Evolutionary conservation across 2,113 vertebrate species (phyloP), one percentile per base, ranked within the genome.

Genomic region (Indicator indicator): DNA sequence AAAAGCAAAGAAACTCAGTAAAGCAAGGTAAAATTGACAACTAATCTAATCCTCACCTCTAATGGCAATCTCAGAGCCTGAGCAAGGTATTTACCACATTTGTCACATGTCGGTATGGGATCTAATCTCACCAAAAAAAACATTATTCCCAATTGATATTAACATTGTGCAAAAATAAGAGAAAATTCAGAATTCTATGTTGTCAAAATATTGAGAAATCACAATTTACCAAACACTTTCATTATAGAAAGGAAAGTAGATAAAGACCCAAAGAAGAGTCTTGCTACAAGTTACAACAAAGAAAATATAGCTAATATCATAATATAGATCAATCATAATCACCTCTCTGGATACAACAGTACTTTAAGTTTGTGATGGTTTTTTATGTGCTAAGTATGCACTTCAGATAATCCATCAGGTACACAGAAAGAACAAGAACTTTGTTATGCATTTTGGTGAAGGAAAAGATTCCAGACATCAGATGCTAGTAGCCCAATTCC

Each of bases 11-110:
- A 44, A 73, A 52, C 12, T 76, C 60, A 80, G 19, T 80, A 88
- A 94, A 83, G 91, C 87, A 88, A 84, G 12, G 68, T 56, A 80
- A 88, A 96, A 94, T 28, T 44, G 52, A 52, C 52, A 87, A 59
- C 26, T 76, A 62, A 74, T 83, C 80, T 88, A 90, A 82, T 85
- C 15, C 27, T 76, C 46, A 32, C 27, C 70, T 80, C 54, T 33
- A 89, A 65, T 26, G 17, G 30, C 36, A 87, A 85, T 83, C 36
- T 55, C 36, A 82, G 64, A 58, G 50, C 50, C 32, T 42, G 44
- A 92, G 77, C 44, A 86, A 86, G 21, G 19, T 65, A 79, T 81
- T 72, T 68, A 81, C 9, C 13, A 36, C 9, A 44, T 69, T 91
- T 90, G 63, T 46, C 62, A 76, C 7, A 36, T 67, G 65, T 89